Percentiles rank a stretch among this genome's conserved stretches.
phyloP scores from a whole-genome alignment of 2,888 invertebrate species.

The Elegia similella region DNA sequence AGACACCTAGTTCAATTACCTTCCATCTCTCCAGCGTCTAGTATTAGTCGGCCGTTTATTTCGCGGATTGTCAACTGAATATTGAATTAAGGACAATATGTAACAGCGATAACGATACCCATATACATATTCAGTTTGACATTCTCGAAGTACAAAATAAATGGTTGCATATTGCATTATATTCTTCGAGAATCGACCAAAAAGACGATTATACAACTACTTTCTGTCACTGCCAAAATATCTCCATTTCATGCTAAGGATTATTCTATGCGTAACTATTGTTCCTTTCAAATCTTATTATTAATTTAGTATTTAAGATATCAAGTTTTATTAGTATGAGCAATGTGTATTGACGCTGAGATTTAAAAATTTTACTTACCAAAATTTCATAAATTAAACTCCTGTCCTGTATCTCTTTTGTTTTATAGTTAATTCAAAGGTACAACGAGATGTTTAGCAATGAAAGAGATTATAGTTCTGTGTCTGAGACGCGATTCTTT shows the following conservation, averaged over 20 bases:
- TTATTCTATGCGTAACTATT: slow-evolving; percentile 3
- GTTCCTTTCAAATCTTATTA: slow-evolving; percentile 8
- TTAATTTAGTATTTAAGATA: slow-evolving; percentile 12
- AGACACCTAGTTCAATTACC: slow-evolving; percentile 20
- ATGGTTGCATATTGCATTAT: not conserved
- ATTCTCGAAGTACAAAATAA: not conserved
- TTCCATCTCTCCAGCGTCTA: slow-evolving; percentile 8
- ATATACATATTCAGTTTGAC: too few species aligned
- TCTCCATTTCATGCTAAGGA: slow-evolving; percentile 31
- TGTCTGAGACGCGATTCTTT: slow-evolving; percentile 41
- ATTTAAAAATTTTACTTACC: not conserved
- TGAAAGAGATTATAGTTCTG: slow-evolving; percentile 12
- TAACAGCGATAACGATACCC: too few species aligned
- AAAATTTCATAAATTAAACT: not conserved
- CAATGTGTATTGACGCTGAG: slow-evolving; percentile 12
- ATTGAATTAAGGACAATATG: too few species aligned
- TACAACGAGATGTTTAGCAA: too few species aligned
- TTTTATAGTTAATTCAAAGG: not conserved
- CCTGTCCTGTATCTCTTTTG: not conserved
- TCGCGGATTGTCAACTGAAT: too few species aligned
- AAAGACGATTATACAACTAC: not conserved
- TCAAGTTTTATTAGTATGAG: slow-evolving; percentile 8
- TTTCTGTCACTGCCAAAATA: slow-evolving; percentile 41
- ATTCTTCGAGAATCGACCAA: not conserved
- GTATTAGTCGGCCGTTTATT: not conserved